Evolutionary conservation across 64 coral and sea anemone species (phyloP).

Genomic region (Platygyra sinensis): DNA sequence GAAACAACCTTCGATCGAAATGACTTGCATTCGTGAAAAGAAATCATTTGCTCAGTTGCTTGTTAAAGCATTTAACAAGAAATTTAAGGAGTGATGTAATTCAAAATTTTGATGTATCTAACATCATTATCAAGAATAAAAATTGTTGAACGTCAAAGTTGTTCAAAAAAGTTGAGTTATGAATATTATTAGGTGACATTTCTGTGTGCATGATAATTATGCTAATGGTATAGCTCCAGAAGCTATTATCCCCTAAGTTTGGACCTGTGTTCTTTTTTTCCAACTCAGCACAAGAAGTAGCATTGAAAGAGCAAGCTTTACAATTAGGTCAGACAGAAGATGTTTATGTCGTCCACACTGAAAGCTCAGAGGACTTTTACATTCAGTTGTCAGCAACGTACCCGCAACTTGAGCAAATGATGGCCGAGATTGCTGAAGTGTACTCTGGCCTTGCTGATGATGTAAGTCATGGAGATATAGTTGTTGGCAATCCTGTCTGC

Average conservation of each 20-base stretch:
- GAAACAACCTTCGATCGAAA: no score
- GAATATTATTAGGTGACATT: no score
- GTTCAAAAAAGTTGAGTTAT: no score
- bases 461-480: slow-evolving; percentile 5
- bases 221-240: no score
- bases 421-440: slow-evolving; percentile 37
- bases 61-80: no score
- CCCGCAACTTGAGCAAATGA: slow-evolving; percentile 46
- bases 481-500: slow-evolving; percentile 9
- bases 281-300: not conserved
- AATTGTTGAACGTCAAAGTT: no score
- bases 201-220: no score
- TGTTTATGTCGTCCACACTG: slow-evolving; percentile 49
- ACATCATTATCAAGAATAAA: no score
- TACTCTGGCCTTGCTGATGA: slow-evolving; percentile 47
- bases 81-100: no score
- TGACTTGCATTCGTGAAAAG: no score
- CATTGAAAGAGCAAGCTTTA: slow-evolving; percentile 8
- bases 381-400: slow-evolving; percentile 61
- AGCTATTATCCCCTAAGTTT: not conserved
- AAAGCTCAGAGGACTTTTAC: slow-evolving; percentile 50
- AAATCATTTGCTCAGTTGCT: no score
- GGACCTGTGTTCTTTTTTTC: not conserved
- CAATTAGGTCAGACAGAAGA: slow-evolving; percentile 7
- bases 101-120: no score